A percentile compares a stretch with the other conserved stretches of the same genome.
These are phyloP conservation scores for Lasioglossum morio DNA, from an alignment of 2,888 invertebrate genomes.

Conservation along the genomic window DNA sequence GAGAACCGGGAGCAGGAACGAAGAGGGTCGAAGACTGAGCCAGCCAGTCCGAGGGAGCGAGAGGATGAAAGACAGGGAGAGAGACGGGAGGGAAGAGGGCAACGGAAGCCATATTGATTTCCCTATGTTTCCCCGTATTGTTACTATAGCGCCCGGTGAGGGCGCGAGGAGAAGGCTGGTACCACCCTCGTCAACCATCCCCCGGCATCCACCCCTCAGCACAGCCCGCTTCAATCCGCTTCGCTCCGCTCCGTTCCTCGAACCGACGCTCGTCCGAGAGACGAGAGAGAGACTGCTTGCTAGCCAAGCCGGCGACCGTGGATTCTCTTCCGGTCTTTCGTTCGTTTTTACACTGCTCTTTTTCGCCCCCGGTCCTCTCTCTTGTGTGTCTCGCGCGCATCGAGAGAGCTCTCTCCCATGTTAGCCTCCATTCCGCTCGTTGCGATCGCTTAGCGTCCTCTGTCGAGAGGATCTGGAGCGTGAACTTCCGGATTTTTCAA, in stretches of 20 bases:
- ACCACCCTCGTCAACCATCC: constrained; percentile 72
- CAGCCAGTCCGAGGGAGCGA: constrained; percentile 56
- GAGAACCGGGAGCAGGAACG: constrained; percentile 42
- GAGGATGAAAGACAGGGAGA: constrained; percentile 63
- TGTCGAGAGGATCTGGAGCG: constrained; percentile 6
- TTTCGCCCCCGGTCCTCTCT: not conserved
- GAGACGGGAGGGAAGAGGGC: constrained; percentile 79
- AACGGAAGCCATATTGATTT: constrained; percentile 85
- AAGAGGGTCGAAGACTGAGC: constrained; percentile 54
- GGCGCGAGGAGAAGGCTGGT: constrained; percentile 80
- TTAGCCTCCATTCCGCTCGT: constrained; percentile 25
- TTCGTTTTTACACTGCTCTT: constrained; percentile 35
- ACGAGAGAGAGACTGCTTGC: constrained; percentile 2
- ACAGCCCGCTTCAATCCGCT: constrained; percentile 52
- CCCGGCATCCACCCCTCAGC: constrained; percentile 53
- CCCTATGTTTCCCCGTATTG: constrained; percentile 85
- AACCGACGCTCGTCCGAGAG: constrained; percentile 67
- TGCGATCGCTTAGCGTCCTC: constrained; percentile 7
- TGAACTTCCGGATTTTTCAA: not conserved
- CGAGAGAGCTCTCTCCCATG: constrained; percentile 39
- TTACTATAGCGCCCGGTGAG: constrained; percentile 84
- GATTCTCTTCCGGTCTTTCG: constrained; percentile 67
- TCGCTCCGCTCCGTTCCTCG: constrained; percentile 67
- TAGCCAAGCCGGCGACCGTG: constrained; percentile 66
- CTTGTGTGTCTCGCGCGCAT: constrained; percentile 25